Evolutionary conservation across 2,797 vertebrate species (phyloP), one percentile per base, ranked within the genome.

Genomic region (Scleropages formosus): DNA sequence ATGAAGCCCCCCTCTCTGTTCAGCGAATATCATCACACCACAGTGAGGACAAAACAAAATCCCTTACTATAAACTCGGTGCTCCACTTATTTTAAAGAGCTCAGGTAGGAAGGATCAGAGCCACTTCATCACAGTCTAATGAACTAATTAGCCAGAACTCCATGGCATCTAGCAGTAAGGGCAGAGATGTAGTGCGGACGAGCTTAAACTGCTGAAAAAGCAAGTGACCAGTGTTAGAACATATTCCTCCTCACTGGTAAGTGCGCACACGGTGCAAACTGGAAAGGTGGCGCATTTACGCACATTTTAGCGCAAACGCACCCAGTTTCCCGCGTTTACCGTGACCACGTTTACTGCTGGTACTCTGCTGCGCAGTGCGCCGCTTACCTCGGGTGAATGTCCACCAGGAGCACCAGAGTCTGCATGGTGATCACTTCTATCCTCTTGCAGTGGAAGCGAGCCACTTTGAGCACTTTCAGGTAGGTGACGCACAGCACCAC

Each of bases 371-470:
- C 6, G 39, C 31, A 39, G 2, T 6, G 31, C 31, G 6, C 31
- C 39, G 24, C 94, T 94, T 91, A 98, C 96, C 96, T 98, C 85
- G 96, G 96, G 64, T 98, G 96, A 82, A 98, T 95, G 81, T 98
- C 96, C 90, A 97, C 96, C 0, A 98, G 93, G 82, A 98, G 90
- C 83, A 98, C 95, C 60, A 98, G 90, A 58, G 96, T 97, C 91
- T 98, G 96, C 96, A 98, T 98, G 8, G 96, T 98, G 80, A 98
- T 96, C 73, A 98, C 93, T 60, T 98, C 95, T 84, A 98, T 98
- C 88, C 96, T 87, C 84, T 93, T 95, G 78, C 96, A 98, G 89
- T 98, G 96, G 84, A 94, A 96, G 72, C 96, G 89, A 61, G 96
- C 96, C 88, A 98, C 96, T 89, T 94, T 94, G 73, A 98, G 94